phyloP scores from a whole-genome alignment of 2,113 vertebrate genomes.

The Physeter macrocephalus region DNA sequence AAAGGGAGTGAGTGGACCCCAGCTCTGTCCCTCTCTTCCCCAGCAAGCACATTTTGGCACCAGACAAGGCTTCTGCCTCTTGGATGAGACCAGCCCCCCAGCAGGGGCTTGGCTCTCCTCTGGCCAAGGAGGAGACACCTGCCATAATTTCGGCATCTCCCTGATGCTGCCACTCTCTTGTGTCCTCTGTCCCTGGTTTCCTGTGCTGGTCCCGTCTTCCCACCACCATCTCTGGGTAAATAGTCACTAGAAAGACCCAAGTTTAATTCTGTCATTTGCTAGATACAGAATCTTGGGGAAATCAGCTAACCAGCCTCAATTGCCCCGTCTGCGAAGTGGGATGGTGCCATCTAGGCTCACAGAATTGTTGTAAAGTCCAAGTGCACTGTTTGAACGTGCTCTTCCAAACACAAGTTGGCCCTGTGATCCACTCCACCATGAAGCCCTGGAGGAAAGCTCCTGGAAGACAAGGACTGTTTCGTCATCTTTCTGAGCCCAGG shows the following conservation, averaged over 20 bases:
- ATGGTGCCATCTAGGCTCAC: not conserved
- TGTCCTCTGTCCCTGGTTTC: not conserved
- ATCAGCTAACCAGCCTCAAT: not conserved
- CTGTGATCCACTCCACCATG: too few species aligned
- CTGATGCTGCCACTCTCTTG: not conserved
- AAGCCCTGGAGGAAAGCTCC: not conserved
- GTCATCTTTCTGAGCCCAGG: not conserved
- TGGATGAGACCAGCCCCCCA: not conserved
- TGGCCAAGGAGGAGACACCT: too few species aligned
- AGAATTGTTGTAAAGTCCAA: not conserved
- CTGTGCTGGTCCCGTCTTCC: not conserved
- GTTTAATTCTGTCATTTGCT: not conserved
- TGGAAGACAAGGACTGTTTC: not conserved
- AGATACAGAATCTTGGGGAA: not conserved
- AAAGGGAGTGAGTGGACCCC: not conserved
- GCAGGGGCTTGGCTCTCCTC: not conserved
- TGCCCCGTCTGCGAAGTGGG: not conserved
- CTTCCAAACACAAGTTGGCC: not conserved
- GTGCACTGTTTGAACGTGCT: not conserved
- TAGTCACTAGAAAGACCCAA: not conserved
- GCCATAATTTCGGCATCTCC: not conserved
- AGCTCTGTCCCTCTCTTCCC: not conserved
- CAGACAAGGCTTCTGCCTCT: not conserved
- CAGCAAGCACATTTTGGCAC: not conserved
- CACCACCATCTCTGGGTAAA: not conserved